These are phyloP conservation scores for Scyliorhinus canicula DNA, from an alignment of 2,797 vertebrate species.

Conservation along the genomic window DNA sequence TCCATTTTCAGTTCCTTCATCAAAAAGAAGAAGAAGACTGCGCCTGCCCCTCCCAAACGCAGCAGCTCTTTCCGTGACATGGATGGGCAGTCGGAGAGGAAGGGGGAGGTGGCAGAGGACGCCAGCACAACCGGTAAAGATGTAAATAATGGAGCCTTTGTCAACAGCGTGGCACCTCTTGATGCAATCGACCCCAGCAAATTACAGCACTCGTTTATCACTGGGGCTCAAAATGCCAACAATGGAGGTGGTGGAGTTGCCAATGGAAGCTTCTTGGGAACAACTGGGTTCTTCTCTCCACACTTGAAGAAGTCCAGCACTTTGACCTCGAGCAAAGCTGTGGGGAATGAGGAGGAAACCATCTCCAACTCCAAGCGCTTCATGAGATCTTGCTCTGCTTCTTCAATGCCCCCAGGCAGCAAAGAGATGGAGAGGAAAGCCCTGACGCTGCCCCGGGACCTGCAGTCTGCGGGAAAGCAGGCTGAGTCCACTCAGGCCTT, in stretches of 20 bases:
- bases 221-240: constrained; percentile 50
- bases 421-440: constrained; percentile 80
- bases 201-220: constrained; percentile 48
- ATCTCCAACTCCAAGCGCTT: constrained; percentile 78
- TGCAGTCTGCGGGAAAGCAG: constrained; percentile 70
- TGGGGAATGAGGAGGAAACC: constrained; percentile 68
- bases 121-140: constrained; percentile 48
- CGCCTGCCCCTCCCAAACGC: constrained; percentile 83
- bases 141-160: constrained; percentile 66
- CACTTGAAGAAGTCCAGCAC: constrained; percentile 68
- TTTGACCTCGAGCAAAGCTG: constrained; percentile 57
- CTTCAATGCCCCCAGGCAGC: constrained; percentile 67
- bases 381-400: constrained; percentile 77
- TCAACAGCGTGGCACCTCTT: constrained; percentile 38
- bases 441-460: constrained; percentile 82
- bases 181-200: constrained; percentile 65
- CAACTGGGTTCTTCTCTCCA: constrained; percentile 60
- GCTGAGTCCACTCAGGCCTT: constrained; percentile 78
- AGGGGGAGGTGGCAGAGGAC: constrained; percentile 60
- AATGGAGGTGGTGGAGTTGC: constrained; percentile 60
- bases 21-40: constrained; percentile 93
- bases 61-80: constrained; percentile 90
- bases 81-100: constrained; percentile 67
- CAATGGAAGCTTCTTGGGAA: constrained; percentile 72
- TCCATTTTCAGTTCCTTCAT: constrained; percentile 84